Evolutionary conservation across 2,113 vertebrate genomes (phyloP).

Genomic region (Austrofundulus limnaeus): DNA sequence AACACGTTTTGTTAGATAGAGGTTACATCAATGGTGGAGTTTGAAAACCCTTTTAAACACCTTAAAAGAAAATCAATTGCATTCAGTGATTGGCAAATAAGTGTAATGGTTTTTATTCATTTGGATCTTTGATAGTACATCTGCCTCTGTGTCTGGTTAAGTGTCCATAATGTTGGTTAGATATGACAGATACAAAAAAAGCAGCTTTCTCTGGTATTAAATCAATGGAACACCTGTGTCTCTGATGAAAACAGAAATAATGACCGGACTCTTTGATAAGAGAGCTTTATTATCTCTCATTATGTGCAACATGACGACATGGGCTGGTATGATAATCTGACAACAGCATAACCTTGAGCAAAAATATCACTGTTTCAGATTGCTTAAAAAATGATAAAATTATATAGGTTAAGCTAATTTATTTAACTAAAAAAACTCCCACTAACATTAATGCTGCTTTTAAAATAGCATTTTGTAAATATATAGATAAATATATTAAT

Average conservation of each 20-base stretch:
- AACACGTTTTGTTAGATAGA: slow-evolving; percentile 34
- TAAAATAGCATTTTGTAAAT: no score
- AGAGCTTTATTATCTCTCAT: background rate
- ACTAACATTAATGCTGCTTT: no score
- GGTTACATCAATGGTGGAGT: slow-evolving; percentile 44
- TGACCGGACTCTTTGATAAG: slow-evolving; percentile 2
- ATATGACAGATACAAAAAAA: slow-evolving; percentile 1
- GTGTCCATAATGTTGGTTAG: slow-evolving; percentile 27
- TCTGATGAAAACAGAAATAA: background rate
- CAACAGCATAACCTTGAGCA: background rate
- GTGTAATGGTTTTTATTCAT: slow-evolving; percentile 20
- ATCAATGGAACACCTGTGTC: slow-evolving; percentile 1
- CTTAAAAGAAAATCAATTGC: slow-evolving; percentile 69
- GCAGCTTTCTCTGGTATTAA: slow-evolving; percentile 8
- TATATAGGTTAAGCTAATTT: no score
- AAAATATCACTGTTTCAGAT: no score
- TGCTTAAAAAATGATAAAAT: no score
- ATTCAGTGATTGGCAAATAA: slow-evolving; percentile 49
- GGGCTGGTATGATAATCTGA: background rate
- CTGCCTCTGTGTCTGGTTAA: slow-evolving; percentile 19
- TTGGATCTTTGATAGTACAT: slow-evolving; percentile 7
- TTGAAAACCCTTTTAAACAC: slow-evolving; percentile 63
- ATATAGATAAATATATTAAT: no score
- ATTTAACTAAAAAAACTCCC: no score
- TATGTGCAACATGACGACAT: background rate